Percentiles rank a stretch among this genome's conserved stretches.
Evolutionary conservation across 2,113 vertebrate genomes (phyloP).

Genomic region (Chlamydotis undulata): DNA sequence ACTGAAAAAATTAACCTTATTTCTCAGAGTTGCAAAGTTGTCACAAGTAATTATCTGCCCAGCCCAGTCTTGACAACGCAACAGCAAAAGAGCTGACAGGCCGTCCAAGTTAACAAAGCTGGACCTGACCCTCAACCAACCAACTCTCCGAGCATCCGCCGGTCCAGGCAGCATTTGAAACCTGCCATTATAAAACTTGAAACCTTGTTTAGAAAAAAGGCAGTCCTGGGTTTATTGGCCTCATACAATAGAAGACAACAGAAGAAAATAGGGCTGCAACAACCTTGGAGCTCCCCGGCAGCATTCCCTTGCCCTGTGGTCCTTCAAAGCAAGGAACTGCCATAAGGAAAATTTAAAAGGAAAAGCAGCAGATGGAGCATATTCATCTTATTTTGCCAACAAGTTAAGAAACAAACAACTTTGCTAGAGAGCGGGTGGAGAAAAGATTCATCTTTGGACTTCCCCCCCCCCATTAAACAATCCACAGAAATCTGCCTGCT

Average conservation of each 20-base stretch:
- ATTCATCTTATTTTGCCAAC: neutral
- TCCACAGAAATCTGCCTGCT: conserved; percentile 64
- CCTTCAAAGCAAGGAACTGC: neutral
- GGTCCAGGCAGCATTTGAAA: neutral
- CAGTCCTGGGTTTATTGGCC: neutral
- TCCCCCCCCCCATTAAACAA: neutral
- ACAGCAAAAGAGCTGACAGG: neutral
- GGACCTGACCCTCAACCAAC: neutral
- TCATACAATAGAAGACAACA: neutral
- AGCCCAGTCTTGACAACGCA: neutral
- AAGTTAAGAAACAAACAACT: conserved; percentile 4
- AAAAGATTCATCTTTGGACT: conserved; percentile 21
- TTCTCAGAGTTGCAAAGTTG: neutral
- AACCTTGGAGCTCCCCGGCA: neutral
- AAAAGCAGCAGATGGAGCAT: neutral
- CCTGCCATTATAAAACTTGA: neutral
- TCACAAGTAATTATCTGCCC: neutral
- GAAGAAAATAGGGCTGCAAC: neutral
- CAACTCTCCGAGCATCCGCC: neutral
- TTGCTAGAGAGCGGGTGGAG: neutral
- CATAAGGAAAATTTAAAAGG: neutral
- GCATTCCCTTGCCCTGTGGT: neutral
- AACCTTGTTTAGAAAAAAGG: neutral
- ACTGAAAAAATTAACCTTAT: neutral
- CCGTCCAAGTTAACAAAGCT: neutral